Conservation (phyloP, 2,113 vertebrate species). For the Galemys pyrenaicus region DNA sequence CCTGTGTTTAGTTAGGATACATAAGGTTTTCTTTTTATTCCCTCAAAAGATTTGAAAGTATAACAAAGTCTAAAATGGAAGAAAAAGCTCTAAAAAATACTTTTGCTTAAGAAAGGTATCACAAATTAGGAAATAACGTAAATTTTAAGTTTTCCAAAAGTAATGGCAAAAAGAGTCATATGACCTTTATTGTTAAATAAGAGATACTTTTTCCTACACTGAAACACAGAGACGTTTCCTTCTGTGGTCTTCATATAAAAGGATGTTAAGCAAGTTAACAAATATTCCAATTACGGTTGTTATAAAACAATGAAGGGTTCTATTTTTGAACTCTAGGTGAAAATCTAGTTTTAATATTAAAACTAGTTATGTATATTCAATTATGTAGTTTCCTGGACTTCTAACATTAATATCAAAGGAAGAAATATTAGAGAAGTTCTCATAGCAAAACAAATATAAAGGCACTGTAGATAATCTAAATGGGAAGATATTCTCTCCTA, state of each 20-base stretch:
- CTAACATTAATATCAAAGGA: neutral
- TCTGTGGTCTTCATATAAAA: neutral
- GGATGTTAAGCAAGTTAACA: neutral
- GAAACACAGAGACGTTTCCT: neutral
- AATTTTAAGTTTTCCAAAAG: neutral
- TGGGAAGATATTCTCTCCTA: neutral
- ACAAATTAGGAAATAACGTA: neutral
- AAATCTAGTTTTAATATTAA: neutral
- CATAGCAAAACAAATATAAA: neutral
- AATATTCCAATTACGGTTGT: neutral
- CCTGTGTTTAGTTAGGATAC: neutral
- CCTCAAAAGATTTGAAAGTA: constrained; percentile 1
- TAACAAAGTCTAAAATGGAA: neutral
- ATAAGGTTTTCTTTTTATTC: neutral
- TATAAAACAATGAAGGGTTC: neutral
- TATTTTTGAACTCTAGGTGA: neutral
- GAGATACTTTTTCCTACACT: neutral
- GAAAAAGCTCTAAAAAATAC: neutral
- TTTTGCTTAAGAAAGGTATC: neutral
- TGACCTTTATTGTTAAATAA: neutral
- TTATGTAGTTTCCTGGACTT: neutral
- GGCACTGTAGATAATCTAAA: neutral
- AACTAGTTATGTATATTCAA: too few species aligned
- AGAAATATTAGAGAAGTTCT: neutral
- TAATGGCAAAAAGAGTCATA: neutral